A percentile compares a stretch with the other conserved stretches of the same genome.
Conservation (phyloP, 2,113 vertebrate genomes). For the Notechis scutatus region DNA sequence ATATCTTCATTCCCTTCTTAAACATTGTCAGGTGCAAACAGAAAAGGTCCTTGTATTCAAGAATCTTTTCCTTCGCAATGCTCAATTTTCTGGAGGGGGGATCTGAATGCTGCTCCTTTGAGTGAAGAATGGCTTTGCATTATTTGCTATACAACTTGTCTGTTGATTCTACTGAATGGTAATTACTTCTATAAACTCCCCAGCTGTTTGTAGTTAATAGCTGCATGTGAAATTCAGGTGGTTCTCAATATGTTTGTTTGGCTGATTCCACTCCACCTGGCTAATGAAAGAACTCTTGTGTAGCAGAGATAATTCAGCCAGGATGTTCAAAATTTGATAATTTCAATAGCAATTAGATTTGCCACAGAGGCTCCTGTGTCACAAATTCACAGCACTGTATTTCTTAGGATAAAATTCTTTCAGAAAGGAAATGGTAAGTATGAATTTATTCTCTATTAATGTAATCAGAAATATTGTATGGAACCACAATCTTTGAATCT, state of each 20-base stretch:
- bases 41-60: slow-evolving; percentile 10
- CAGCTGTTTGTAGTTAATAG: slow-evolving; percentile 35
- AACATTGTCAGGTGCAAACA: slow-evolving; percentile 17
- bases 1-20: slow-evolving; percentile 5
- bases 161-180: slow-evolving; percentile 34
- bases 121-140: slow-evolving; percentile 13
- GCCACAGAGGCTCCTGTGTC: slow-evolving; percentile 3
- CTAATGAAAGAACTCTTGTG: slow-evolving; percentile 34
- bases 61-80: background rate
- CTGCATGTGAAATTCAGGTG: slow-evolving; percentile 31
- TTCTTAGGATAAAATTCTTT: slow-evolving; percentile 23
- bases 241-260: slow-evolving; percentile 23
- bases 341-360: slow-evolving; percentile 37
- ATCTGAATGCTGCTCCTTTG: background rate
- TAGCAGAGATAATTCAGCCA: slow-evolving; percentile 21
- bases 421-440: slow-evolving; percentile 8
- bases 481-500: background rate
- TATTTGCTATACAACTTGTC: slow-evolving; percentile 34
- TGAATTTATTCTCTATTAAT: slow-evolving; percentile 21
- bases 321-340: slow-evolving; percentile 27
- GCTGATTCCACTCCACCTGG: slow-evolving; percentile 30
- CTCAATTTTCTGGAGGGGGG: background rate
- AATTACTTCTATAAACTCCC: slow-evolving; percentile 35
- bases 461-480: slow-evolving; percentile 33
- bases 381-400: slow-evolving; percentile 22